Evolutionary conservation across 2,797 vertebrate species (phyloP).

Genomic region (Oreonectes daqikongensis): DNA sequence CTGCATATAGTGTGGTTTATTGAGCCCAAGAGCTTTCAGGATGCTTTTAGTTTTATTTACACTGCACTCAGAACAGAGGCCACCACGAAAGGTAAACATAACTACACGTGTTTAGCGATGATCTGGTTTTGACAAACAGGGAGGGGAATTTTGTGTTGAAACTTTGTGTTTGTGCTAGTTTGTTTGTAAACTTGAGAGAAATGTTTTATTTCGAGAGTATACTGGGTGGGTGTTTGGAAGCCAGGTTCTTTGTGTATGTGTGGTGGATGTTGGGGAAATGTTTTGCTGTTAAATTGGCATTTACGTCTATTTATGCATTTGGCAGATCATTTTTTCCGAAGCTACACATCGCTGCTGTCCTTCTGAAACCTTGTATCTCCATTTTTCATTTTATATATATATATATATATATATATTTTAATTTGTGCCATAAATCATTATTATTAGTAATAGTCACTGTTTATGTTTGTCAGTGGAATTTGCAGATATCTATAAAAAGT

Average conservation of each 20-base stretch:
- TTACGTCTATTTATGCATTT: background rate
- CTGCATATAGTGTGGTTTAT: constrained; percentile 10
- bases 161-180: background rate
- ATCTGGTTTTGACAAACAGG: constrained; percentile 6
- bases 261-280: background rate
- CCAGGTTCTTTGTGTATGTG: constrained; percentile 7
- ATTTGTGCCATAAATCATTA: no score
- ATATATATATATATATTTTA: no score
- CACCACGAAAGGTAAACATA: constrained; percentile 12
- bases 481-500: no score
- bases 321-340: no score
- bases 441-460: no score
- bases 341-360: no score
- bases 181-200: background rate
- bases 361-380: no score
- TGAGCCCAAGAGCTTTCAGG: constrained; percentile 38
- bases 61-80: constrained; percentile 9
- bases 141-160: background rate
- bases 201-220: background rate
- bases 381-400: no score
- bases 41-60: constrained; percentile 42
- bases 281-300: background rate
- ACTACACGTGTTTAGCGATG: background rate
- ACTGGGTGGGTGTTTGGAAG: background rate
- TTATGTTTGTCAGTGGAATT: no score